phyloP scores from a whole-genome alignment of 64 coral and sea anemone genomes.

The Exaiptasia diaphana region DNA sequence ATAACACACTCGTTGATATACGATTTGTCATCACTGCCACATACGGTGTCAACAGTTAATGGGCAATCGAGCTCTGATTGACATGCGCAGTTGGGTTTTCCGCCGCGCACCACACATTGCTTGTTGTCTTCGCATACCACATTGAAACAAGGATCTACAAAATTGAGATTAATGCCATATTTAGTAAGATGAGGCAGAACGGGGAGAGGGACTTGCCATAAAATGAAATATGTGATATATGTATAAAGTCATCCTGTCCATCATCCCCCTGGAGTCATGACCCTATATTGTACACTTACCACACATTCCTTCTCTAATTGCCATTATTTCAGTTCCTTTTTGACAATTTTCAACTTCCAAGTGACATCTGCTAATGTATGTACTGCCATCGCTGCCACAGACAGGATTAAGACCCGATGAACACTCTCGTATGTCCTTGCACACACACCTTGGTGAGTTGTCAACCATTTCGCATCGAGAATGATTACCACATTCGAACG shows the following conservation, averaged over 20 bases:
- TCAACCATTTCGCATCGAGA: constrained; percentile 35
- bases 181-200: too few species aligned
- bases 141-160: constrained; percentile 65
- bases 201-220: too few species aligned
- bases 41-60: constrained; percentile 51
- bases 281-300: constrained; percentile 66
- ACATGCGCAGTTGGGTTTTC: constrained; percentile 62
- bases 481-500: constrained; percentile 5
- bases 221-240: too few species aligned
- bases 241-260: background rate
- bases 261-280: too few species aligned
- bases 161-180: background rate
- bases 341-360: constrained; percentile 72
- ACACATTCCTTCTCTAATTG: constrained; percentile 43
- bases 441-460: constrained; percentile 40
- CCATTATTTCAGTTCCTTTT: background rate
- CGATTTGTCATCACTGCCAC: constrained; percentile 66
- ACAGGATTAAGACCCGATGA: constrained; percentile 21
- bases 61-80: constrained; percentile 62
- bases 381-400: constrained; percentile 55
- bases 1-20: constrained; percentile 65
- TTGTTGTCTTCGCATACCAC: constrained; percentile 48
- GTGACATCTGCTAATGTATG: constrained; percentile 79
- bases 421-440: constrained; percentile 65
- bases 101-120: constrained; percentile 36